A percentile compares a stretch with the other conserved stretches of the same genome.
Conservation (phyloP, 2,113 vertebrate genomes). For the Rafetus swinhoei region DNA sequence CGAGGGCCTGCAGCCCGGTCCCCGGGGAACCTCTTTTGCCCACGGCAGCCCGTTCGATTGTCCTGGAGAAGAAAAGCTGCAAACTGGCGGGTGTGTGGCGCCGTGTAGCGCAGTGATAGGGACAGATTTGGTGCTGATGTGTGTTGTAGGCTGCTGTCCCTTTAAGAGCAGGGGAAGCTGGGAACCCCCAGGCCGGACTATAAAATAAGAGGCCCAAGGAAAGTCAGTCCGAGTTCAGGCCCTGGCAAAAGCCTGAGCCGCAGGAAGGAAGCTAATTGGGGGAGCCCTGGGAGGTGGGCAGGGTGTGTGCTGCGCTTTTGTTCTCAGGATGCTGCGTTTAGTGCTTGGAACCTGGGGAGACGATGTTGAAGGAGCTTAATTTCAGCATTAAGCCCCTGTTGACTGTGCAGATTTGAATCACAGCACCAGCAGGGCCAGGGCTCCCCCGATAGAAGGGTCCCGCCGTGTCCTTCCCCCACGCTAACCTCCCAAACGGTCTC, state of each 20-base stretch:
- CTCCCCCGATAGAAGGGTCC: background rate
- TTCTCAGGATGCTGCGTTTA: background rate
- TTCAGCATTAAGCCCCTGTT: background rate
- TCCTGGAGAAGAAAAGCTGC: background rate
- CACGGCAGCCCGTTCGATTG: background rate
- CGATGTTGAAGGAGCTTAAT: background rate
- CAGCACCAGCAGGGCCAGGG: fast-evolving
- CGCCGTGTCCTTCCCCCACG: background rate
- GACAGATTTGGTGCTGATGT: conserved; percentile 3
- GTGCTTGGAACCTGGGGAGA: background rate
- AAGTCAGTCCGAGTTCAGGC: background rate
- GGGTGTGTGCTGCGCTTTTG: background rate
- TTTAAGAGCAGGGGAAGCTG: background rate
- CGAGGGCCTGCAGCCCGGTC: background rate
- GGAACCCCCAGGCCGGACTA: background rate
- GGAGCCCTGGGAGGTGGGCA: background rate
- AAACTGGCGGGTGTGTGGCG: fast-evolving
- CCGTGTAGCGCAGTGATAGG: background rate
- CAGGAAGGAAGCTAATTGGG: background rate
- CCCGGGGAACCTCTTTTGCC: background rate
- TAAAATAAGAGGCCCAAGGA: background rate
- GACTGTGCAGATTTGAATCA: background rate
- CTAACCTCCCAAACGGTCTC: background rate
- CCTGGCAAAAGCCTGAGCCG: background rate
- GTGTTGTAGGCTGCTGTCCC: background rate